A percentile compares a stretch with the other conserved stretches of the same genome.
phyloP scores from a whole-genome alignment of 2,113 vertebrate genomes.

The Hemiscyllium ocellatum region DNA sequence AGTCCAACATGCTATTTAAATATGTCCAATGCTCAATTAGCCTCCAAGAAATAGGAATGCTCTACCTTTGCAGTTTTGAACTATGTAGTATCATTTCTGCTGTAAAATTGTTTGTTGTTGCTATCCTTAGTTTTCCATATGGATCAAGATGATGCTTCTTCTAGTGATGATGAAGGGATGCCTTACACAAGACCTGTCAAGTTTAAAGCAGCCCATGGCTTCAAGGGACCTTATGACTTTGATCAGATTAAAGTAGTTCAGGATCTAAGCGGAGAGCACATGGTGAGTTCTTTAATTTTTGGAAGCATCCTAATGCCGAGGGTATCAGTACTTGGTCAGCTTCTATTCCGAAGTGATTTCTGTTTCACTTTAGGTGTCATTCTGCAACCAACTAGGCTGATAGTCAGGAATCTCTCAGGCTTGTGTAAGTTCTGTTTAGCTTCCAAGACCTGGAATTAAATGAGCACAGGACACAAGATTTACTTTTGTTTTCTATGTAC shows the following conservation, averaged over 20 bases:
- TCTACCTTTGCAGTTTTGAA: background rate
- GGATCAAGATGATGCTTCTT: constrained; percentile 92
- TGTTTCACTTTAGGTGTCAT: background rate
- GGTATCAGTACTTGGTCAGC: background rate
- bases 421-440: background rate
- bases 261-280: constrained; percentile 95
- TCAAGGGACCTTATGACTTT: constrained; percentile 96
- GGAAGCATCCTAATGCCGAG: background rate
- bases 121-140: constrained; percentile 81
- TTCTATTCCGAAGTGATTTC: background rate
- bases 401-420: background rate
- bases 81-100: background rate
- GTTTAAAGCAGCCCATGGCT: constrained; percentile 94
- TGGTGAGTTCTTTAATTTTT: constrained; percentile 59
- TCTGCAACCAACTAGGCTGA: background rate
- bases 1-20: too few relatives aligned
- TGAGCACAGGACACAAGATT: background rate
- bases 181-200: constrained; percentile 93
- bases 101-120: constrained; percentile 7
- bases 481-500: background rate
- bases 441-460: background rate
- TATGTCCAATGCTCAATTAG: background rate
- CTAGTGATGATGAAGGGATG: constrained; percentile 97
- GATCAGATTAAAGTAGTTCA: constrained; percentile 95
- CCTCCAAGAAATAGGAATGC: background rate